phyloP scores from a whole-genome alignment of 2,113 vertebrate species.

The Microcebus tavaratra region DNA sequence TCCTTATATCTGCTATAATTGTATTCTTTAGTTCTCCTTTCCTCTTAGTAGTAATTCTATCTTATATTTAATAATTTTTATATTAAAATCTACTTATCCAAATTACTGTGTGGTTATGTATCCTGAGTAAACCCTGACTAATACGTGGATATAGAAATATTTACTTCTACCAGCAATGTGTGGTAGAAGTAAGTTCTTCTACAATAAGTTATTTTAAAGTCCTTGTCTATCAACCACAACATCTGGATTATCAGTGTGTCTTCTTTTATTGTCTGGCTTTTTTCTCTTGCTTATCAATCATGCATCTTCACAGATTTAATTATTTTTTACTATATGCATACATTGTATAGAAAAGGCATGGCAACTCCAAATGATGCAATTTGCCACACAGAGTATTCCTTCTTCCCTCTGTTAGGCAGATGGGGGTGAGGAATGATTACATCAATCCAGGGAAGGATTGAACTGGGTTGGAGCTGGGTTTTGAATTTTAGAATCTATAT shows the following conservation, averaged over 20 bases:
- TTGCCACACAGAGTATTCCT: background rate
- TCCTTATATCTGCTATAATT: background rate
- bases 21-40: background rate
- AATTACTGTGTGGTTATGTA: background rate
- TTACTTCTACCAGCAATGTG: background rate
- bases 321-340: conserved; percentile 2
- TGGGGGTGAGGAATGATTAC: background rate
- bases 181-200: background rate
- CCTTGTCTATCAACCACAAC: background rate
- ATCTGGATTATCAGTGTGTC: background rate
- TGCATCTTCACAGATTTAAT: background rate
- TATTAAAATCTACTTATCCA: background rate
- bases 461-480: background rate
- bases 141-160: background rate
- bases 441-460: background rate
- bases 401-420: background rate
- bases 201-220: background rate
- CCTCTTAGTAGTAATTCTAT: background rate
- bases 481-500: background rate
- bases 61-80: background rate
- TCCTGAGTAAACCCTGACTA: background rate
- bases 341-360: background rate
- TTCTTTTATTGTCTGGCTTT: background rate
- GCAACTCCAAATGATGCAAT: background rate
- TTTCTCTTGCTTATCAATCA: background rate